Percentiles rank a stretch among this genome's conserved stretches.
These are phyloP conservation scores for Condylura cristata DNA, from an alignment of 2,113 vertebrate species.

Conservation along the genomic window DNA sequence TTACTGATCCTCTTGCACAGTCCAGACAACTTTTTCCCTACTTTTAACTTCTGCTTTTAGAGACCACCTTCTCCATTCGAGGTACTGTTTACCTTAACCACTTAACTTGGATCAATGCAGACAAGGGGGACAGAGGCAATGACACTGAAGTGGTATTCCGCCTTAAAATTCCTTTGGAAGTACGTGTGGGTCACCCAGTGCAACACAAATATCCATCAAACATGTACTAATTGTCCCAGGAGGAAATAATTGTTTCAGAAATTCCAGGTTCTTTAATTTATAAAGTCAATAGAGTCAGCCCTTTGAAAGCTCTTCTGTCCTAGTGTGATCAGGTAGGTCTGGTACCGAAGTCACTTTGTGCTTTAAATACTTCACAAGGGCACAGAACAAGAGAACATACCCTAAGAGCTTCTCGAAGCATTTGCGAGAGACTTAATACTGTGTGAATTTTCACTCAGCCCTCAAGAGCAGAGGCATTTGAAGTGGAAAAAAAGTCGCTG, in stretches of 20 bases:
- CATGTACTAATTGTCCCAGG: constrained; percentile 44
- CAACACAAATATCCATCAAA: constrained; percentile 37
- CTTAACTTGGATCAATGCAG: neutral
- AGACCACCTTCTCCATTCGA: neutral
- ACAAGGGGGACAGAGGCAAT: neutral
- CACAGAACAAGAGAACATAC: neutral
- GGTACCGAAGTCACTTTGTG: neutral
- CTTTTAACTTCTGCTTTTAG: neutral
- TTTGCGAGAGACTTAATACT: neutral
- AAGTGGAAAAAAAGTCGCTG: neutral
- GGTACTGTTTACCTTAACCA: neutral
- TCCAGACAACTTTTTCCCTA: neutral
- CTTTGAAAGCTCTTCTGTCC: constrained; percentile 22
- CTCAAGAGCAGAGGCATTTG: neutral
- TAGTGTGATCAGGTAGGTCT: neutral
- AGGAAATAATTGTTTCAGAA: too few relatives aligned
- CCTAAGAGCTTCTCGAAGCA: neutral
- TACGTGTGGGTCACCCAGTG: constrained; percentile 7
- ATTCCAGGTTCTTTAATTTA: constrained; percentile 50
- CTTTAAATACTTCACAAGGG: constrained; percentile 21
- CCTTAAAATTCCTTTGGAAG: constrained; percentile 24
- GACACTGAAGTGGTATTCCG: neutral
- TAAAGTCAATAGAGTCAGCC: constrained; percentile 51
- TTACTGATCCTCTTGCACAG: neutral
- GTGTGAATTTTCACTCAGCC: neutral